Percentiles rank a stretch among this genome's conserved stretches.
phyloP scores from a whole-genome alignment of 2,797 vertebrate species.

The Enteromius treurensis region DNA sequence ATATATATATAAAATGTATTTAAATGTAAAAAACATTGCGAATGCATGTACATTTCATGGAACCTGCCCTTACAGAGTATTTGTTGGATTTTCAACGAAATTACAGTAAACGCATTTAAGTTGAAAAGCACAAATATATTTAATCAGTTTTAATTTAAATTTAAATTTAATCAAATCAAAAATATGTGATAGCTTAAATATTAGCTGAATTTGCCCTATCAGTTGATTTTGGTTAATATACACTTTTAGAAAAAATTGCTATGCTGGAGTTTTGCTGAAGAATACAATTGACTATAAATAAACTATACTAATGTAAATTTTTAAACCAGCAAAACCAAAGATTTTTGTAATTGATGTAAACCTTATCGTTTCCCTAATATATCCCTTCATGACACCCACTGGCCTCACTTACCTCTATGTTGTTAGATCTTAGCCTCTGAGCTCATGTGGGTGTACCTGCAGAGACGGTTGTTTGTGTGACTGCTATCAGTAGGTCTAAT shows the following conservation, averaged over 20 bases:
- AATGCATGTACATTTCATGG: background rate
- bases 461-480: constrained; percentile 41
- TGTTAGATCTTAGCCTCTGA: constrained; percentile 18
- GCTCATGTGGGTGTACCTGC: constrained; percentile 46
- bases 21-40: background rate
- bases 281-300: too few species aligned
- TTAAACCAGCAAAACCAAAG: background rate
- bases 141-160: background rate
- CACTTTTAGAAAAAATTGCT: too few species aligned
- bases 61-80: background rate
- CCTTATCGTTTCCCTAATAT: background rate
- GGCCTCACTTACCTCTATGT: constrained; percentile 3
- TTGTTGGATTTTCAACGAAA: background rate
- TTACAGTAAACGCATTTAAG: background rate
- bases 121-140: background rate
- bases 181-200: background rate
- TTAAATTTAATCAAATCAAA: background rate
- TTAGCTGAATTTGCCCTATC: background rate
- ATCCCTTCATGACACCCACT: background rate
- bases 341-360: background rate
- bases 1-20: background rate
- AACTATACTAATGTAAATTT: background rate
- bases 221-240: background rate
- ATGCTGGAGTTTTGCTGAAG: background rate
- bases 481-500: constrained; percentile 26